Evolutionary conservation across 2,888 invertebrate genomes (phyloP).

Genomic region (Mythimna albipuncta): DNA sequence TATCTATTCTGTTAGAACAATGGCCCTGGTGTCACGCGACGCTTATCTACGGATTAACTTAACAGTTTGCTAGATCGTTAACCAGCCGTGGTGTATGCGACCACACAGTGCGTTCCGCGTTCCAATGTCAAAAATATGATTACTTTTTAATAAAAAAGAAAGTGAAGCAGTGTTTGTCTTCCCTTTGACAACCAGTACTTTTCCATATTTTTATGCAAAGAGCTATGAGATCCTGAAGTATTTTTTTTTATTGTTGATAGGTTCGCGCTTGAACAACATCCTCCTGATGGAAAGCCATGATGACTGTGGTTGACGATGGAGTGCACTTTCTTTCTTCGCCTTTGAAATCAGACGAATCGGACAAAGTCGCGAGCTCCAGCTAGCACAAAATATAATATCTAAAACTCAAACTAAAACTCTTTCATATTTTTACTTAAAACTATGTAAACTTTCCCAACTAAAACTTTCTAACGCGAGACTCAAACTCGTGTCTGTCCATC

Average conservation of each 20-base stretch:
- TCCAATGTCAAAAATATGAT: slow-evolving; percentile 64
- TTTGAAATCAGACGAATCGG: too few relatives aligned
- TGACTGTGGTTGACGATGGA: too few relatives aligned
- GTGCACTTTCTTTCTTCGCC: too few relatives aligned
- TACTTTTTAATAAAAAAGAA: background rate
- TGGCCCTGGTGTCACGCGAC: slow-evolving; percentile 65
- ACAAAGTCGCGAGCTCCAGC: too few relatives aligned
- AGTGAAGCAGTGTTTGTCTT: too few relatives aligned
- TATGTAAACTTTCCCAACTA: slow-evolving; percentile 9
- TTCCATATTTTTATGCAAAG: background rate
- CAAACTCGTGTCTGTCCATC: slow-evolving; percentile 28
- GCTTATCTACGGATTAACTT: slow-evolving; percentile 76
- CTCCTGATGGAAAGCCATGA: too few relatives aligned
- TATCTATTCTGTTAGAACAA: slow-evolving; percentile 80
- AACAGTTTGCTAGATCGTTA: slow-evolving; percentile 65
- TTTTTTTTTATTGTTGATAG: too few relatives aligned
- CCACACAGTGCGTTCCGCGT: slow-evolving; percentile 75
- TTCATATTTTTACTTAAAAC: background rate
- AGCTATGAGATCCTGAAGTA: too few relatives aligned
- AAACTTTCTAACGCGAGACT: slow-evolving; percentile 19
- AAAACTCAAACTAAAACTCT: background rate
- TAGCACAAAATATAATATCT: background rate
- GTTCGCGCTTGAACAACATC: too few relatives aligned
- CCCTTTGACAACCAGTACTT: background rate
- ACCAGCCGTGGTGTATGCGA: slow-evolving; percentile 66